Base-by-base conservation (phyloP, 2,797 vertebrate genomes). In the Brachyalestes nurse region DNA sequence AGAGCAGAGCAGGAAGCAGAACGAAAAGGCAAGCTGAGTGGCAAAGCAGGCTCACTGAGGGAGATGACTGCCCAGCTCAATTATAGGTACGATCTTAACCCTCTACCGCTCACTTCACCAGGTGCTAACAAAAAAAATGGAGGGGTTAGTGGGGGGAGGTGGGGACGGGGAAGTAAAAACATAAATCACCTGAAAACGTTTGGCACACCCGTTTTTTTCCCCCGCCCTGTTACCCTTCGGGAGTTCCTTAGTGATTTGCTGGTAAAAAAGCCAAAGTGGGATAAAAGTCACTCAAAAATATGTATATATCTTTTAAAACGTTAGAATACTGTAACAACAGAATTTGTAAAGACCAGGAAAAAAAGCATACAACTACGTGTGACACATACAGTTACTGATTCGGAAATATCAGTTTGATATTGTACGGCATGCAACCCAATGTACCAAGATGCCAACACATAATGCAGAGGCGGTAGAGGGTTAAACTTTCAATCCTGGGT, bases 171-270 rank as follows among this genome's bases (percentile, higher is more conserved):
- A 88, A 88, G 83, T 84, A 87, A 86, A 85, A 86, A 86, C 73
- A 85, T 84, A 79, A 86, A 86, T 89, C 88, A 89, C 88, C 88
- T 89, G 88, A 85, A 88, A 88, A 86, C 66, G 87, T 86, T 89
- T 89, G 88, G 88, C 84, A 89, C 88, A 88, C 85, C 88, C 87
- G 84, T 89, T 89, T 88, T 89, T 89, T 86, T 84, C 78, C 84
- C 88, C 88, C 80, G 86, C 85, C 84, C 87, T 86, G 87, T 88
- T 88, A 87, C 81, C 88, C 87, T 87, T 88, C 86, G 86, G 88
- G 84, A 80, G 85, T 81, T 89, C 87, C 88, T 81, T 77, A 86
- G 84, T 82, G 87, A 88, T 82, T 77, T 79, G 88, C 88, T 89
- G 87, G 88, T 83, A 86, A 89, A 84, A 79, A 82, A 77, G 78